phyloP scores from a whole-genome alignment of 2,888 invertebrate genomes.

The Apamea monoglypha region DNA sequence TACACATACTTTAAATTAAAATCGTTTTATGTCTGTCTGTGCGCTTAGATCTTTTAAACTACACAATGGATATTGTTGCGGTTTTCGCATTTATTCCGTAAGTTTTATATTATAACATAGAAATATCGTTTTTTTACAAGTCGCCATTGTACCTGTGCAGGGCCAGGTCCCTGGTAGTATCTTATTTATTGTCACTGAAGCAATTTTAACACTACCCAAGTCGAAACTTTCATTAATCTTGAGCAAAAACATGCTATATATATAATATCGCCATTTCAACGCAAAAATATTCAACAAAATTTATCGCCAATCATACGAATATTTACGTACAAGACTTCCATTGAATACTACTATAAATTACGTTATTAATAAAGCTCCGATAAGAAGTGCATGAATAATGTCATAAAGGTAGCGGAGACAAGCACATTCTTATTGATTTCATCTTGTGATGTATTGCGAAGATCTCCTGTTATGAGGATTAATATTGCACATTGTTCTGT shows the following conservation, averaged over 20 bases:
- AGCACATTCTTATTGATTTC: slow-evolving; percentile 43
- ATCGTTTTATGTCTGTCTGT: background rate
- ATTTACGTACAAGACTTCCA: slow-evolving; percentile 49
- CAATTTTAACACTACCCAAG: background rate
- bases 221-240: background rate
- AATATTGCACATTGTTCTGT: slow-evolving; percentile 49
- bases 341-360: slow-evolving; percentile 54
- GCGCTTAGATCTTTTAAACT: background rate
- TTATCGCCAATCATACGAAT: slow-evolving; percentile 47
- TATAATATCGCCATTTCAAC: too few species aligned
- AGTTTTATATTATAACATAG: background rate
- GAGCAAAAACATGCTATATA: background rate
- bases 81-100: background rate
- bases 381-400: slow-evolving; percentile 53
- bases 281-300: slow-evolving; percentile 33
- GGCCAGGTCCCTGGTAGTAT: background rate
- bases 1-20: background rate
- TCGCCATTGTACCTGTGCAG: background rate
- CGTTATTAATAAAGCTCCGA: slow-evolving; percentile 58
- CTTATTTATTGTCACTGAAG: background rate
- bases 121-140: background rate
- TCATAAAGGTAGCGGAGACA: slow-evolving; percentile 50
- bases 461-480: slow-evolving; percentile 40
- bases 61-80: background rate
- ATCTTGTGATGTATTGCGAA: slow-evolving; percentile 39